Evolutionary conservation across 1,140 invertebrate species (phyloP).

Genomic region (Drosophila repleta): DNA sequence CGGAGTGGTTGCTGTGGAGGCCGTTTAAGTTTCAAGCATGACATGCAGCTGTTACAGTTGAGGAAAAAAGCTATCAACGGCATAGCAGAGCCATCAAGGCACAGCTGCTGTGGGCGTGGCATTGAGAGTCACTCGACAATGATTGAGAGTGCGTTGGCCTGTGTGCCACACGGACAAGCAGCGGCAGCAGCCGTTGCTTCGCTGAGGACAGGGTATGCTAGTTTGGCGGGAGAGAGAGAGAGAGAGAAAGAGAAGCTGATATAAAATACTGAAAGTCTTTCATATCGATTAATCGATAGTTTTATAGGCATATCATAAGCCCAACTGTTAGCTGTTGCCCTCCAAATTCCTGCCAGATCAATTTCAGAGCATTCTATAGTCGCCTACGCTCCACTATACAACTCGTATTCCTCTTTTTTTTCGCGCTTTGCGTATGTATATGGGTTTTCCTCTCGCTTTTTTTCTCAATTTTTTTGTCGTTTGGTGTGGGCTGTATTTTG

Average conservation of each 20-base stretch:
- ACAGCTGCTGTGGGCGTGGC: conserved; percentile 15
- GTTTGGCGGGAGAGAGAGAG: no score
- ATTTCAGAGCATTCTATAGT: no score
- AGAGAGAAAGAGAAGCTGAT: no score
- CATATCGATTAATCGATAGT: no score
- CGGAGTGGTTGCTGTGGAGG: not conserved
- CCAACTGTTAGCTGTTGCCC: no score
- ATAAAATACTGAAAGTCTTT: no score
- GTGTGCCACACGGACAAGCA: conserved; percentile 17
- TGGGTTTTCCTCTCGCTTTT: not conserved
- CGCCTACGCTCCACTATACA: no score
- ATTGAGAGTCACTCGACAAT: conserved; percentile 39
- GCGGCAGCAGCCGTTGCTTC: conserved; percentile 6
- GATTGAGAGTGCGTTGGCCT: conserved; percentile 44
- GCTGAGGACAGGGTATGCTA: not conserved
- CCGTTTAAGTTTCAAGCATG: conserved; percentile 38
- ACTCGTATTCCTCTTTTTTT: not conserved
- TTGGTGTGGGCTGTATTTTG: not conserved
- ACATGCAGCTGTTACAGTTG: conserved; percentile 22
- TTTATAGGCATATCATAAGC: no score
- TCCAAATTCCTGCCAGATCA: no score
- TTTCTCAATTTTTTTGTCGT: not conserved
- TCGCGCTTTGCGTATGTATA: not conserved
- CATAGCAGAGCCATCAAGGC: not conserved
- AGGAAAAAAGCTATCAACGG: conserved; percentile 3